Evolutionary conservation across 1,140 invertebrate genomes (phyloP).

Genomic region (Tetramorium parvispinum): DNA sequence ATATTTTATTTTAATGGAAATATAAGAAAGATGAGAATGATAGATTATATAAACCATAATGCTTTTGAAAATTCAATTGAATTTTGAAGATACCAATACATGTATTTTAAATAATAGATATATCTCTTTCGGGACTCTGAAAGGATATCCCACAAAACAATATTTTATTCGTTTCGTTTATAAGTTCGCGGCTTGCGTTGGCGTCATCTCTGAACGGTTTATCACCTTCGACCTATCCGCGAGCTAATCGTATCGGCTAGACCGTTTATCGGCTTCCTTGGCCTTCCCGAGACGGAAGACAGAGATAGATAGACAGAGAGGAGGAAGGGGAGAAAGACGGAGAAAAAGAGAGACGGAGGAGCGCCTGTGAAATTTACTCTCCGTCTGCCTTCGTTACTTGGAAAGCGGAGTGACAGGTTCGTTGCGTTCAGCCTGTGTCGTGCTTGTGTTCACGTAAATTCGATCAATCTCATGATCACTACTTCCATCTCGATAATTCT

Average conservation of each 20-base stretch:
- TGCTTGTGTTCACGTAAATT: constrained; percentile 30
- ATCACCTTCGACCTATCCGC: constrained; percentile 63
- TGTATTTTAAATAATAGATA: neutral
- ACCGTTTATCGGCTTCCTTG: constrained; percentile 67
- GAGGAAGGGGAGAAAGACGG: neutral
- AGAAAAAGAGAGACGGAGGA: neutral
- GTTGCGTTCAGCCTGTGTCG: constrained; percentile 34
- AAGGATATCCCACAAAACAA: neutral
- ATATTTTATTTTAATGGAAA: neutral
- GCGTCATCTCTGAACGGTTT: constrained; percentile 64
- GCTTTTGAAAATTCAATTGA: neutral
- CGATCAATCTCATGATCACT: constrained; percentile 45
- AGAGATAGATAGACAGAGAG: neutral
- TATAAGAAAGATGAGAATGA: neutral
- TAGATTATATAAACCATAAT: neutral
- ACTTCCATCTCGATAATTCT: constrained; percentile 16
- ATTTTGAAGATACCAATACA: neutral
- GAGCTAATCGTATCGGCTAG: constrained; percentile 66
- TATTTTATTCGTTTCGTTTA: constrained; percentile 31
- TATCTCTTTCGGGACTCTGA: neutral
- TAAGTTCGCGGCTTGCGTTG: neutral
- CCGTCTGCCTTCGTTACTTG: constrained; percentile 49
- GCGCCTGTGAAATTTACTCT: constrained; percentile 24
- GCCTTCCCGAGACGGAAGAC: constrained; percentile 31
- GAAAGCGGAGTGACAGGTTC: constrained; percentile 44